These are phyloP conservation scores for Galagoides demidoff DNA, from an alignment of 2,797 vertebrate species.

Conservation along the genomic window DNA sequence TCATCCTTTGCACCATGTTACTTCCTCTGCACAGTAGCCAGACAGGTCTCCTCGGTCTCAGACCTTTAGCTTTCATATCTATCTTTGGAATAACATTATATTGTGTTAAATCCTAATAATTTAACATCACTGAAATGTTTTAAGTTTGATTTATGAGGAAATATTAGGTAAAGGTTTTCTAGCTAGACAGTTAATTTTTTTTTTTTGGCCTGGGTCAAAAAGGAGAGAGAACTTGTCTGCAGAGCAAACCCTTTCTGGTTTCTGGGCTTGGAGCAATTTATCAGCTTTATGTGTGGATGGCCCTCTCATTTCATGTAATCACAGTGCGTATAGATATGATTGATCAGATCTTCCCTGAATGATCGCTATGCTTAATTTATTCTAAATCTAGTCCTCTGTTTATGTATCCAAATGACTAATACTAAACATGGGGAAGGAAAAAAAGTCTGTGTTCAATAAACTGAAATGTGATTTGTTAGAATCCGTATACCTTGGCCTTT, in stretches of 20 bases:
- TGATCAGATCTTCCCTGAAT: slow-evolving; percentile 61
- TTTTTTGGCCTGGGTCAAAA: not conserved
- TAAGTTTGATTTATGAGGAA: slow-evolving; percentile 50
- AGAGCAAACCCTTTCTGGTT: slow-evolving; percentile 42
- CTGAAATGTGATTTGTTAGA: slow-evolving; percentile 70
- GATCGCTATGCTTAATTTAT: slow-evolving; percentile 75
- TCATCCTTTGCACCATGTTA: not conserved
- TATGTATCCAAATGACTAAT: slow-evolving; percentile 57
- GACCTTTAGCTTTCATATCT: not conserved
- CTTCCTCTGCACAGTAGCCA: not conserved
- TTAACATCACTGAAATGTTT: not conserved
- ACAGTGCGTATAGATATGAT: slow-evolving; percentile 9
- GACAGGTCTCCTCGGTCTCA: not conserved
- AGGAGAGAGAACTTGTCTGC: slow-evolving; percentile 22
- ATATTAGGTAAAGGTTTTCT: slow-evolving; percentile 47
- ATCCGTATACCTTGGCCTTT: slow-evolving; percentile 37
- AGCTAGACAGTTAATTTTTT: not conserved
- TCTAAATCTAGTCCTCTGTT: slow-evolving; percentile 55
- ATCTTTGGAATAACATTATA: not conserved
- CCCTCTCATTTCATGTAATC: slow-evolving; percentile 59
- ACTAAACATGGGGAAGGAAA: slow-evolving; percentile 63
- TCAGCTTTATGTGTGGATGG: slow-evolving; percentile 46
- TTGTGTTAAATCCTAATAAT: slow-evolving; percentile 39
- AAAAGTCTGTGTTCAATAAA: slow-evolving; percentile 57
- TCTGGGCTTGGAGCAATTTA: slow-evolving; percentile 43